Conservation (phyloP, 2,888 invertebrate species). For the Arrhopalites spinosus region DNA sequence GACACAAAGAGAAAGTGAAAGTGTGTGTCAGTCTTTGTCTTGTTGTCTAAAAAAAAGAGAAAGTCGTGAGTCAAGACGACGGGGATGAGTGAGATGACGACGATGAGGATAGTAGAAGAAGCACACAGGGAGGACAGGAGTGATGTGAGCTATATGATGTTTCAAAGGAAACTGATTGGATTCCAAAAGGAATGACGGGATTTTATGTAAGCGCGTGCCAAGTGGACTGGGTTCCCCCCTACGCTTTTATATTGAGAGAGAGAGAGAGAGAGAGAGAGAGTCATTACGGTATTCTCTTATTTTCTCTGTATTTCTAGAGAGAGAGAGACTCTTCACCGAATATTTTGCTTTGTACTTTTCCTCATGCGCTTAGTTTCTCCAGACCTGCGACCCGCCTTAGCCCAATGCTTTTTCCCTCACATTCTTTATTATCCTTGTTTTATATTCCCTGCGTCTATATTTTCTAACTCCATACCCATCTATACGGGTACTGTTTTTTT, state of each 20-base stretch:
- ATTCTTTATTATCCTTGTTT: too few relatives aligned
- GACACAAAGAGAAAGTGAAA: neutral
- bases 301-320: too few relatives aligned
- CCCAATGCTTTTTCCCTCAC: neutral
- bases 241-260: slow-evolving; percentile 11
- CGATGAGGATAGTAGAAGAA: neutral
- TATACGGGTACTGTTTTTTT: neutral
- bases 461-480: too few relatives aligned
- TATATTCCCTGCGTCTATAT: too few relatives aligned
- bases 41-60: neutral
- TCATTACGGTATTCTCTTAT: neutral
- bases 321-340: too few relatives aligned
- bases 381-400: neutral
- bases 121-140: neutral
- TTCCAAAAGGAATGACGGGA: slow-evolving; percentile 26
- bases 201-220: slow-evolving; percentile 37
- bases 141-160: slow-evolving; percentile 19
- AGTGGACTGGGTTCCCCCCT: slow-evolving; percentile 1
- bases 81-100: neutral
- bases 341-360: neutral
- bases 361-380: slow-evolving; percentile 7
- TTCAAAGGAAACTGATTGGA: slow-evolving; percentile 38
- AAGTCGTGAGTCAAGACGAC: too few relatives aligned
- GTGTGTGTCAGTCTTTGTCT: neutral
- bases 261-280: slow-evolving; percentile 1